Conservation (phyloP, 2,113 vertebrate species). For the Alexandromys fortis region DNA sequence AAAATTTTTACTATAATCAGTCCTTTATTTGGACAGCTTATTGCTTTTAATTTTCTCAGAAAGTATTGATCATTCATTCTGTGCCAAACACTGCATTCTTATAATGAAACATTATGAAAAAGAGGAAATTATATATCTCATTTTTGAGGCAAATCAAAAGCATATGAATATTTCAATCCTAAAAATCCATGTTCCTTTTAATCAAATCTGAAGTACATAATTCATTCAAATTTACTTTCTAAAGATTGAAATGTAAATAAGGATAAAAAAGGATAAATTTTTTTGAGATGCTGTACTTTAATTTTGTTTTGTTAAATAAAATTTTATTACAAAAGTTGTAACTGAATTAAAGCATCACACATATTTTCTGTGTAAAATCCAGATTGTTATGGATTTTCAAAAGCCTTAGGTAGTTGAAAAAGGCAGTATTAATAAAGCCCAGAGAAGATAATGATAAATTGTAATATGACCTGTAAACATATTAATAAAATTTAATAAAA, state of each 20-base stretch:
- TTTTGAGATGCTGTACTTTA: background rate
- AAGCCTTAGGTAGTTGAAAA: background rate
- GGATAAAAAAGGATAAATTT: background rate
- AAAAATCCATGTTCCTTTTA: background rate
- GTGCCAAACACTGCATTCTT: background rate
- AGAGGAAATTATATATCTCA: background rate
- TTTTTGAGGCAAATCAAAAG: background rate
- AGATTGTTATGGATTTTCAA: background rate
- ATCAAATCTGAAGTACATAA: background rate
- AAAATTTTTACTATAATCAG: background rate
- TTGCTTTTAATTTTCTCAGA: background rate
- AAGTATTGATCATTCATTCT: background rate
- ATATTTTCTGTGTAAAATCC: slow-evolving; percentile 12
- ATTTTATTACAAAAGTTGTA: background rate
- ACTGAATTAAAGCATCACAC: background rate
- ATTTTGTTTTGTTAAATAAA: background rate
- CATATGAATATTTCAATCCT: background rate
- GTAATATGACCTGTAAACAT: background rate
- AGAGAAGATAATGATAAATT: background rate
- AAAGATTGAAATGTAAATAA: background rate
- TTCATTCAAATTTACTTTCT: background rate
- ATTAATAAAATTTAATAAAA: background rate
- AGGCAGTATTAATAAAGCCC: background rate
- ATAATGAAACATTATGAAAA: background rate
- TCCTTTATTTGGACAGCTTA: background rate